Evolutionary conservation across 2,888 invertebrate species (phyloP).

Genomic region (Hypselothyrea guttata): DNA sequence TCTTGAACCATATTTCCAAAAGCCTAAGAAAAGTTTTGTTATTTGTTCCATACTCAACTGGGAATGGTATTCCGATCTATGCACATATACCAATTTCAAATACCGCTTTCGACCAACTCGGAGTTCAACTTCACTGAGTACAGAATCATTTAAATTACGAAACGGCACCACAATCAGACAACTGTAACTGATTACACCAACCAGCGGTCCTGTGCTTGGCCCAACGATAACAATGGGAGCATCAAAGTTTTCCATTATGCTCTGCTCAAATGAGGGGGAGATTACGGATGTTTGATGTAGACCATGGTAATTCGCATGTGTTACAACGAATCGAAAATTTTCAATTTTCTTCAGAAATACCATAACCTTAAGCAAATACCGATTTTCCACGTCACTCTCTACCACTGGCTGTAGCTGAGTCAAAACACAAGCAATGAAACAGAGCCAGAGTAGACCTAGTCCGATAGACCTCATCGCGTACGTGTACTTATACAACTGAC

Average conservation of each 20-base stretch:
- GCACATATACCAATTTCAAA: neutral
- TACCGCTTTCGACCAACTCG: too few relatives aligned
- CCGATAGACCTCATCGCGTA: conserved; percentile 8
- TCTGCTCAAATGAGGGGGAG: neutral
- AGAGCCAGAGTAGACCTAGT: neutral
- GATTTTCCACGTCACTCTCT: neutral
- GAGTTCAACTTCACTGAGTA: too few relatives aligned
- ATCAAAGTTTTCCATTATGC: neutral
- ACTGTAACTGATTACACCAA: too few relatives aligned
- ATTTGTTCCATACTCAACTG: neutral
- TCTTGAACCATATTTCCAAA: neutral
- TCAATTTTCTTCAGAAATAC: neutral
- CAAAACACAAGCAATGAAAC: neutral
- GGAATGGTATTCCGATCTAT: neutral
- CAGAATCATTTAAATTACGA: too few relatives aligned
- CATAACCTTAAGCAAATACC: neutral
- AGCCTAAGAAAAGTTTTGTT: conserved; percentile 1
- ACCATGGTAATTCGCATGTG: too few relatives aligned
- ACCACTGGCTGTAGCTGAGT: conserved; percentile 4
- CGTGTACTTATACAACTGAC: conserved; percentile 4
- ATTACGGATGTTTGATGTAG: neutral
- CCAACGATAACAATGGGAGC: neutral
- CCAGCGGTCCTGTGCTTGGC: neutral
- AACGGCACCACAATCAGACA: too few relatives aligned
- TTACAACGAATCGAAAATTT: neutral